Evolutionary conservation across 2,888 invertebrate species (phyloP), one percentile per base, ranked within the genome.

Genomic region (Galerucella nymphaeae): DNA sequence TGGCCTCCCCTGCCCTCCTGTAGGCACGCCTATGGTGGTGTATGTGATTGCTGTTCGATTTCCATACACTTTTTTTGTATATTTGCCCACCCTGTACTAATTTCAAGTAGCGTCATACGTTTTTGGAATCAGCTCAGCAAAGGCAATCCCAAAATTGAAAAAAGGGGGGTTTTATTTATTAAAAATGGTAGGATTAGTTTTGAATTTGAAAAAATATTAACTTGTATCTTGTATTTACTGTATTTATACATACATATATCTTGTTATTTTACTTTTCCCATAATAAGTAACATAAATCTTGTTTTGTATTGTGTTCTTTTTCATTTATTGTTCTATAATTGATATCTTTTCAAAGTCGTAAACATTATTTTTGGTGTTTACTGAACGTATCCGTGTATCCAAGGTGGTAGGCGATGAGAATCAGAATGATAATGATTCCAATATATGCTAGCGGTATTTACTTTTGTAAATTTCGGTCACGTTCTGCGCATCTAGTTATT

Each of bases 361-460:
- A 53, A 53, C 9, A 18, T 9, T n/a, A 53, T 53, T 58, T 23
- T 58, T 58, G n/a, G 58, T 58, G 30, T 58, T 58, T 58, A 23
- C 23, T 23, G 14, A 58, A 53, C n/a, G n/a, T n/a, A n/a, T n/a
- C n/a, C n/a, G n/a, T 9, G 50, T 53, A 53, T 16, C 50, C 61
- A 61, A 61, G 61, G 38, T 61, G 61, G 61, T 41, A 61, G 41
- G 41, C 61, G 61, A n/a, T 61, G 61, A 61, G 61, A n/a, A n/a
- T n/a, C n/a, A n/a, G n/a, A n/a, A n/a, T n/a, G n/a, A n/a, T n/a
- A 61, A 61, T 61, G 5, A 38, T 11, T 38, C 38, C 14, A 14
- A 55, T 9, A 55, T 18, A 55, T 1, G 6, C 30, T 58, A 58
- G 61, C 41, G 41, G 41, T 61, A 41, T 6, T 14, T 2, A 61